Percentiles rank a stretch among this genome's conserved stretches.
These are phyloP conservation scores for Cosmia pyralina DNA, from an alignment of 2,888 invertebrate genomes.

Conservation along the genomic window DNA sequence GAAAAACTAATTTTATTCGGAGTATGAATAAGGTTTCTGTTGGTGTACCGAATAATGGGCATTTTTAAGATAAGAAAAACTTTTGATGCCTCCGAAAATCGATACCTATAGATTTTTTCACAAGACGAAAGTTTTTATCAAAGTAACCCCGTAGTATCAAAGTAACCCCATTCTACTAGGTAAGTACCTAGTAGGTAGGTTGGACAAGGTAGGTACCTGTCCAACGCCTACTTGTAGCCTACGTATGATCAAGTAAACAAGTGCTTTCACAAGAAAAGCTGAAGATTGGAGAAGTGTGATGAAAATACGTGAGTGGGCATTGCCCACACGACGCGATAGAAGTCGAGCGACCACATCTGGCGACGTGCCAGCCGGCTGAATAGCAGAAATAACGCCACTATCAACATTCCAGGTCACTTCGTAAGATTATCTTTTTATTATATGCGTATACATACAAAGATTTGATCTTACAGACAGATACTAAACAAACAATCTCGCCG, in stretches of 20 bases:
- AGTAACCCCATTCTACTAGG: too few species aligned
- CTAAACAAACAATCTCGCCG: conserved; percentile 55
- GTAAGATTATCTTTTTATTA: conserved; percentile 85
- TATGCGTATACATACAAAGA: conserved; percentile 63
- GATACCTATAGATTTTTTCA: too few species aligned
- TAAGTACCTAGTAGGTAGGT: too few species aligned
- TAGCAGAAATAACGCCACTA: conserved; percentile 89
- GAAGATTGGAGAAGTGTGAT: conserved; percentile 66
- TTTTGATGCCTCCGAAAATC: too few species aligned
- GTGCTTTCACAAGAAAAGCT: conserved; percentile 48
- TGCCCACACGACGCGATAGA: conserved; percentile 79
- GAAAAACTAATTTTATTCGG: too few species aligned
- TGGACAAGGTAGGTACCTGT: too few species aligned
- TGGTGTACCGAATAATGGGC: too few species aligned
- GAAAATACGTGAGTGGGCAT: conserved; percentile 80
- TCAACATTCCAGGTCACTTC: conserved; percentile 89
- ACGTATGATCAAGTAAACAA: conserved; percentile 11
- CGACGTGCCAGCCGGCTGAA: conserved; percentile 84
- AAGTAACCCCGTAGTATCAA: too few species aligned
- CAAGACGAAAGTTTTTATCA: too few species aligned
- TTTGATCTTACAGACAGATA: conserved; percentile 64
- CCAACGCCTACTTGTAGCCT: conserved; percentile 3
- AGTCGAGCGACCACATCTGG: conserved; percentile 84
- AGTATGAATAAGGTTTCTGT: too few species aligned
- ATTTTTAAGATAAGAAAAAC: too few species aligned